phyloP scores from a whole-genome alignment of 2,113 vertebrate genomes.

The Clarias batrachus region DNA sequence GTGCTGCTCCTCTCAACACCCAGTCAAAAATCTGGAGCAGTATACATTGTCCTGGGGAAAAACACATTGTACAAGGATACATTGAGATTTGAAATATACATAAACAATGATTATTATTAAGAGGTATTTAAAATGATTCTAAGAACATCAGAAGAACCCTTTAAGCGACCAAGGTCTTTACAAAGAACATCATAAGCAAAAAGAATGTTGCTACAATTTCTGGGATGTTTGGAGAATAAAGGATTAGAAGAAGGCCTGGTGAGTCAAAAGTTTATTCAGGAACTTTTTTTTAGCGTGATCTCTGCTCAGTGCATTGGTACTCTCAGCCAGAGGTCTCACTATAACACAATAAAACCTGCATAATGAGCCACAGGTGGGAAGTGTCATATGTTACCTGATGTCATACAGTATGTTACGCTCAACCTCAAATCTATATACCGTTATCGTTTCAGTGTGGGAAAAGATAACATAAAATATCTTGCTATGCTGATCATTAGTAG shows the following conservation, averaged over 20 bases:
- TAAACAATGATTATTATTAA: background rate
- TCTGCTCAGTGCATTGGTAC: too few relatives aligned
- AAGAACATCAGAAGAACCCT: background rate
- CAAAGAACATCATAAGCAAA: background rate
- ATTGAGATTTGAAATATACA: background rate
- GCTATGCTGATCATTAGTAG: background rate
- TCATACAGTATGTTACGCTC: too few relatives aligned
- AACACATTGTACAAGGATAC: background rate
- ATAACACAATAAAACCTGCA: too few relatives aligned
- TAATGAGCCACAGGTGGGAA: too few relatives aligned
- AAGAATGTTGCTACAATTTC: background rate
- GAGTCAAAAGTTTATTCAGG: too few relatives aligned
- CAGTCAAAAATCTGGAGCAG: slow-evolving; percentile 86
- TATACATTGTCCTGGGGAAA: slow-evolving; percentile 81
- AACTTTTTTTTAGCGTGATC: too few relatives aligned
- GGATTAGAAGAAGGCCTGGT: too few relatives aligned
- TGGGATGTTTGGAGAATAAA: too few relatives aligned
- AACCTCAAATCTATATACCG: background rate
- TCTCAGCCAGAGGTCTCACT: too few relatives aligned
- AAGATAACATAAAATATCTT: background rate
- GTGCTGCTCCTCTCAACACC: slow-evolving; percentile 88
- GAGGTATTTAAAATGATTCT: background rate
- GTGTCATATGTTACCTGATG: too few relatives aligned
- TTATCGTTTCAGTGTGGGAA: background rate
- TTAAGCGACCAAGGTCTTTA: background rate